Evolutionary conservation across 2,888 invertebrate species (phyloP), one percentile per base, ranked within the genome.

Genomic region (Empis stercorea): DNA sequence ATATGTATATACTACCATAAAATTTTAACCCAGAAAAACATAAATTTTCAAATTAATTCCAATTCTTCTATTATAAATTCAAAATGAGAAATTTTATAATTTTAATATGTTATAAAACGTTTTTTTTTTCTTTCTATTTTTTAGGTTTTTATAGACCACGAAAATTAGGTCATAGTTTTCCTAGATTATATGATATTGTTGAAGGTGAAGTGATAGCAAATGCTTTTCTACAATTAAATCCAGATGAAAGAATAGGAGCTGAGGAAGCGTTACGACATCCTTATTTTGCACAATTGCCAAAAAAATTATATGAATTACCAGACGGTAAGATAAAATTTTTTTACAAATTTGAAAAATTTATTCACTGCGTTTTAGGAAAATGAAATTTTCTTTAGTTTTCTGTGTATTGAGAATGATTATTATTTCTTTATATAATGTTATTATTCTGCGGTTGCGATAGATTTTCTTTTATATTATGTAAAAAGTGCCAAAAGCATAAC

Each of bases 271-370:
- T 94, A 70, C 75, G 76, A 53, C 94, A 97, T 74, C 75, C 81
- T 49, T 99, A 95, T 73, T 99, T 97, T 73, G 78, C 81, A 53
- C 81, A 84, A 57, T 80, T 97, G 69, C 94, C 96, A 63, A 81
- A 81, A 65, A 83, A 89, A 71, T 77, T 97, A 56, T 79, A 86
- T 65, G 87, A 92, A 65, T 76, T 97, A 73, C 91, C 92, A 57
- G 92, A 93, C 66, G 91, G 95, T 95, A 69, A 78, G 80, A 9
- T 70, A 45, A 10, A 27, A 14, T 36, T n/a, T n/a, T n/a, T n/a
- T n/a, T n/a, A n/a, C n/a, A n/a, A n/a, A n/a, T n/a, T n/a, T n/a
- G n/a, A n/a, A n/a, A n/a, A n/a, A n/a, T n/a, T 27, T 27, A 27
- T 27, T 27, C 23, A 27, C 23, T n/a, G n/a, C 2, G 9, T 27